These are phyloP conservation scores for Odontocerum albicorne DNA, from an alignment of 2,888 invertebrate species.

Conservation along the genomic window DNA sequence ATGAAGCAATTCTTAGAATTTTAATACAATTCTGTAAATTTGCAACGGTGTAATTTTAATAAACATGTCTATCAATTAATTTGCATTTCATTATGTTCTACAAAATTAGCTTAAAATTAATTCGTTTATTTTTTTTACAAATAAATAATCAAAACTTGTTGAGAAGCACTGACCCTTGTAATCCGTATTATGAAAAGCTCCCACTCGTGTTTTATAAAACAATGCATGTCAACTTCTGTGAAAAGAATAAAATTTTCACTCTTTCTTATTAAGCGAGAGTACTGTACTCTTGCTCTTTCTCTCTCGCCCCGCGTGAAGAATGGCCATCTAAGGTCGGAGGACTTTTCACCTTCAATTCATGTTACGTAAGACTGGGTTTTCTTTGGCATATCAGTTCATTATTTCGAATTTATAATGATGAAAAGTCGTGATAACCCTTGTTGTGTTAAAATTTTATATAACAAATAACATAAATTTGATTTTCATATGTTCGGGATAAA, in stretches of 20 bases:
- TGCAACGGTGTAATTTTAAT: too few species aligned
- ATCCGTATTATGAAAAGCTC: constrained; percentile 34
- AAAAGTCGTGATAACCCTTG: constrained; percentile 30
- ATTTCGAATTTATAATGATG: constrained; percentile 35
- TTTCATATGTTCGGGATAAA: not conserved
- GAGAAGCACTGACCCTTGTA: constrained; percentile 10
- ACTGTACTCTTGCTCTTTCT: constrained; percentile 18
- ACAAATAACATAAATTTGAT: too few species aligned
- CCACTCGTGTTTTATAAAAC: constrained; percentile 33
- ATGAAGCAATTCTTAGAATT: too few species aligned
- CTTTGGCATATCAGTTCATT: constrained; percentile 23
- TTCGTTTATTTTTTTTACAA: too few species aligned
- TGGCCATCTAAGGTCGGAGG: constrained; percentile 13
- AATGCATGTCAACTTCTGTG: constrained; percentile 36
- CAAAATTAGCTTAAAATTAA: too few species aligned
- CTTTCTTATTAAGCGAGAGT: constrained; percentile 34
- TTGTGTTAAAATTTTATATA: not conserved
- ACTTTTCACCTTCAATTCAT: constrained; percentile 19
- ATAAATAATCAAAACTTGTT: not conserved
- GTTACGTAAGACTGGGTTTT: constrained; percentile 16
- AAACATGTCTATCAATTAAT: too few species aligned
- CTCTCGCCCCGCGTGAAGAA: constrained; percentile 18
- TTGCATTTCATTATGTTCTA: too few species aligned
- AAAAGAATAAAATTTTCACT: constrained; percentile 35
- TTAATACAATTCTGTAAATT: too few species aligned